Evolutionary conservation across 2,888 invertebrate species (phyloP).

Genomic region (Machimus atricapillus): DNA sequence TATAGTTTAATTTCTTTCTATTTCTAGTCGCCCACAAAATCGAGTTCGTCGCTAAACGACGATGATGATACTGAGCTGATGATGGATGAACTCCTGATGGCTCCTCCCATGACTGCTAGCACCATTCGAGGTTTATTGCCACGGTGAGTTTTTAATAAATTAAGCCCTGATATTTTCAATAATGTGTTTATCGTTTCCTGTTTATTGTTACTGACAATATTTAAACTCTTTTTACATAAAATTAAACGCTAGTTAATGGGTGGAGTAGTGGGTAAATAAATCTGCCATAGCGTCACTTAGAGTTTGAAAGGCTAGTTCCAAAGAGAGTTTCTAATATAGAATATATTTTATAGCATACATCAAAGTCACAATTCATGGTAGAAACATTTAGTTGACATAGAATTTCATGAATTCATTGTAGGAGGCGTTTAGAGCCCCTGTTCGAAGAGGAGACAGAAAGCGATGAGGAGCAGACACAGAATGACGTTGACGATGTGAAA

Average conservation of each 20-base stretch:
- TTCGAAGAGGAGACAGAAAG: conserved; percentile 84
- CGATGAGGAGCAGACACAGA: conserved; percentile 63
- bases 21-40: conserved; percentile 69
- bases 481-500: conserved; percentile 59
- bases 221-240: not conserved
- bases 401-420: conserved; percentile 59
- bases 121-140: conserved; percentile 74
- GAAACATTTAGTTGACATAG: conserved; percentile 27
- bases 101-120: conserved; percentile 77
- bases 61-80: conserved; percentile 80
- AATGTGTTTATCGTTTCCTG: not conserved
- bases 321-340: not conserved
- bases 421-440: conserved; percentile 80
- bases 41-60: conserved; percentile 71
- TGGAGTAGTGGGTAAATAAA: not conserved
- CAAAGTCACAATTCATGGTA: not conserved
- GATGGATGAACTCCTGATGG: conserved; percentile 83
- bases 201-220: not conserved
- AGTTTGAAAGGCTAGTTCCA: not conserved
- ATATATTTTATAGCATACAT: not conserved
- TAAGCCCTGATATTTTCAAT: not conserved
- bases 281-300: not conserved
- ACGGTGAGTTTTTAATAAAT: conserved; percentile 63
- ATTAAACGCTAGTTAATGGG: not conserved
- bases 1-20: not conserved